Conservation (phyloP, 2,888 invertebrate species). For the Parthenolecanium corni region DNA sequence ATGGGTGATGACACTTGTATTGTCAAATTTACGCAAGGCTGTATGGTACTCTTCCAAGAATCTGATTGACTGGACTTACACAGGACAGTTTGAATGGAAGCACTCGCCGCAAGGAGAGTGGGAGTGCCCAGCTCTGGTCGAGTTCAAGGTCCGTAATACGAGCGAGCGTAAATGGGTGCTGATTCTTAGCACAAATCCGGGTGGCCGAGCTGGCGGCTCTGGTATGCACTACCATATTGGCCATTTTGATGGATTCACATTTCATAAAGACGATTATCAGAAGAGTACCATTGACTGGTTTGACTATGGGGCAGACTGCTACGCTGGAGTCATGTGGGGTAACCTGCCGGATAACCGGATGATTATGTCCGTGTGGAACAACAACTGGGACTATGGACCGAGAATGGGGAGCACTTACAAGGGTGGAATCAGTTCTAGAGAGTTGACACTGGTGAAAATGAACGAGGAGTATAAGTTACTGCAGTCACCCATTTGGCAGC, state of each 20-base stretch:
- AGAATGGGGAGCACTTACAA: background rate
- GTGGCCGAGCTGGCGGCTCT: constrained; percentile 35
- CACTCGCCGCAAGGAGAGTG: constrained; percentile 42
- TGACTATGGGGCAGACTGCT: constrained; percentile 14
- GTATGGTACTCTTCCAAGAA: constrained; percentile 40
- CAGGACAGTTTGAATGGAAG: constrained; percentile 38
- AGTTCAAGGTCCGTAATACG: constrained; percentile 35
- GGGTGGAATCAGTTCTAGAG: background rate
- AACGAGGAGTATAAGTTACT: background rate
- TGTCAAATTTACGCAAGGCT: constrained; percentile 37
- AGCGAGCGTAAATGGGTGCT: constrained; percentile 37
- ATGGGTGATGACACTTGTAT: constrained; percentile 39
- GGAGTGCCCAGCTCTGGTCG: constrained; percentile 46
- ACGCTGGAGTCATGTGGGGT: constrained; percentile 9
- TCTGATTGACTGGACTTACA: constrained; percentile 38
- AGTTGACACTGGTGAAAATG: background rate
- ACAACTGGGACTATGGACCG: constrained; percentile 13
- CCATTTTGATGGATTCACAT: constrained; percentile 38
- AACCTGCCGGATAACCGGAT: background rate
- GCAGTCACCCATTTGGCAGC: background rate
- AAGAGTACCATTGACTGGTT: background rate
- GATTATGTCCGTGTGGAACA: constrained; percentile 13
- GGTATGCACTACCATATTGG: constrained; percentile 43
- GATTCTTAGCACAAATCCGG: constrained; percentile 39
- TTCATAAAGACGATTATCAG: constrained; percentile 24